These are phyloP conservation scores for Pseudomyrmex pallidus DNA, from an alignment of 1,140 invertebrate species.

Conservation along the genomic window DNA sequence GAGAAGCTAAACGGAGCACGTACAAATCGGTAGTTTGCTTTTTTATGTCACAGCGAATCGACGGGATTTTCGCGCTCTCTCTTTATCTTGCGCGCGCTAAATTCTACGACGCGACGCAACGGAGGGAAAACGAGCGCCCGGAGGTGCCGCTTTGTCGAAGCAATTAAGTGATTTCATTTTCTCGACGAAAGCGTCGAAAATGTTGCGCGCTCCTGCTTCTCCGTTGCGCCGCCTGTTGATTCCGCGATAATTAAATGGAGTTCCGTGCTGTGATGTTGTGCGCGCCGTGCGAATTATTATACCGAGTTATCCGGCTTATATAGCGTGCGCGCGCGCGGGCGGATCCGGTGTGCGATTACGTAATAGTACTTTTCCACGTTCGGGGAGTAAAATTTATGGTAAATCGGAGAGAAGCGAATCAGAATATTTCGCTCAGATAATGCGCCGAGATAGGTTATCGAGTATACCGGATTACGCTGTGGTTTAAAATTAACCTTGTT, in stretches of 20 bases:
- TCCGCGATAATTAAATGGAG: conserved; percentile 58
- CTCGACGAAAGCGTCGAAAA: conserved; percentile 60
- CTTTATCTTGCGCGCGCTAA: conserved; percentile 17
- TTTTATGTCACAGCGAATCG: conserved; percentile 59
- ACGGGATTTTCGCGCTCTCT: conserved; percentile 41
- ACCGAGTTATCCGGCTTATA: conserved; percentile 23
- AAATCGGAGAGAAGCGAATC: not conserved
- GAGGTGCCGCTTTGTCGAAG: conserved; percentile 41
- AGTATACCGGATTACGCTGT: not conserved
- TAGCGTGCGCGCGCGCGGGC: not conserved
- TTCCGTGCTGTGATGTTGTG: conserved; percentile 42
- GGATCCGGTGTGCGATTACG: conserved; percentile 13
- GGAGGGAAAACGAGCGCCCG: conserved; percentile 58
- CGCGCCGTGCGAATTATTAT: conserved; percentile 52
- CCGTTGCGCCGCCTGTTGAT: conserved; percentile 51
- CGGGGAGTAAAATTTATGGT: not conserved
- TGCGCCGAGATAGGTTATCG: not conserved
- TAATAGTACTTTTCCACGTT: not conserved
- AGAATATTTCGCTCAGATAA: not conserved
- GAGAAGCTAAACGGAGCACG: not conserved
- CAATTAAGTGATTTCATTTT: conserved; percentile 62
- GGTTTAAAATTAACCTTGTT: too few relatives aligned
- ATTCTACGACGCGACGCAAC: conserved; percentile 12
- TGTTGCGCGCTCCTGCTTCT: conserved; percentile 34
- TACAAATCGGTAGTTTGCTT: conserved; percentile 41